Evolutionary conservation across 2,888 invertebrate genomes (phyloP).

Genomic region (Lycocerus yunnanus): DNA sequence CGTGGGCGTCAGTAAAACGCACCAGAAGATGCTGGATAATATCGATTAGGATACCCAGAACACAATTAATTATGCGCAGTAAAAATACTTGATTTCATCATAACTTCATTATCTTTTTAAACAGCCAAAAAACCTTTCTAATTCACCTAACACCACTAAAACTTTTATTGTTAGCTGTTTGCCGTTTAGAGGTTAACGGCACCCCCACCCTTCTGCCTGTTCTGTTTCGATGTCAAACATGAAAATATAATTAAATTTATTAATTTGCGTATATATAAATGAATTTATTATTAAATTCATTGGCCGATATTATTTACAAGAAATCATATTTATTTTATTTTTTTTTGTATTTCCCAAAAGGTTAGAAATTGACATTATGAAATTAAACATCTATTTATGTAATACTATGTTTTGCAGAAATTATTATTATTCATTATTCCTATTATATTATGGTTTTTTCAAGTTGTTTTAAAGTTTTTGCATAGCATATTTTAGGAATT

Average conservation of each 20-base stretch:
- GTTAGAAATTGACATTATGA: not conserved
- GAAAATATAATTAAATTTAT: too few relatives aligned
- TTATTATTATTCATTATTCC: not conserved
- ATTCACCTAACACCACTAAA: not conserved
- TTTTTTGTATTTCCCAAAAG: not conserved
- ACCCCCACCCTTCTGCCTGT: not conserved
- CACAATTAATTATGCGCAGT: not conserved
- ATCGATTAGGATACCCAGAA: constrained; percentile 6
- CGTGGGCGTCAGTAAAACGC: constrained; percentile 14
- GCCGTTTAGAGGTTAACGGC: not conserved
- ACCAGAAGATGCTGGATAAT: constrained; percentile 14
- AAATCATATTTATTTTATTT: not conserved
- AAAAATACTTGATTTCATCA: not conserved
- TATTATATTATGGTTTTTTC: not conserved
- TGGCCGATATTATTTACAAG: not conserved
- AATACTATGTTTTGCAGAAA: too few relatives aligned
- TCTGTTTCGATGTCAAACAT: not conserved
- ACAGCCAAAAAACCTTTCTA: not conserved
- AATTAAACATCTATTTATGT: not conserved
- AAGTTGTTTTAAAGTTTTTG: not conserved
- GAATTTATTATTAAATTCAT: not conserved
- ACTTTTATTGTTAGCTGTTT: not conserved
- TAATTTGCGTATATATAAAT: not conserved
- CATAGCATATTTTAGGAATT: not conserved
- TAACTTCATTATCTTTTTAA: not conserved